Evolutionary conservation across 2,113 vertebrate genomes (phyloP), one percentile per base, ranked within the genome.

Genomic region (Clinocottus analis): DNA sequence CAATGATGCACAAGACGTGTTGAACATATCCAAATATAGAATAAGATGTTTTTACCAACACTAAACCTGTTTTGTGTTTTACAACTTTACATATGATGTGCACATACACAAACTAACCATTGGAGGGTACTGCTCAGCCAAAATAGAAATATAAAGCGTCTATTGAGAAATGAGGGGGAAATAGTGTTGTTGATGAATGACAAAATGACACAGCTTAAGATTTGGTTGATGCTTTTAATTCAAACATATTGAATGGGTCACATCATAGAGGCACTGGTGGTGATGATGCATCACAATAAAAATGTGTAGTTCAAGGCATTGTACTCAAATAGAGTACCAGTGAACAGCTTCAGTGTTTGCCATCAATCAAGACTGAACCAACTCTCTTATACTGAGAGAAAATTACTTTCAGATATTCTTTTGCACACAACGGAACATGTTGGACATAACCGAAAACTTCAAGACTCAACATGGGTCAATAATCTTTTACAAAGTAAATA

Each of bases 241-340:
- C 1, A 75, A 23, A 27, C 12, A 71, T 11, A 77, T 75, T 75
- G 64, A 77, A 74, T 8, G 4, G 3, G 8, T 79, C 63, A 70
- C 39, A 69, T 76, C 5, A 58, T 23, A 41, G 59, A 72, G 58
- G 33, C 51, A 59, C 0, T 3, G 63, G 1, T 74, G 25, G 79
- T 82, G 71, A 89, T 84, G 79, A 89, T 56, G 12, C 87, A 89
- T 83, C 19, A 81, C 75, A 79, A 1, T 3, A n/a, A 61, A 72
- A n/a, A 14, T 6, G 41, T 66, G 13, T 47, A 64, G 25, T 41
- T 3, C 25, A 83, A 80, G 27, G 75, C 37, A 68, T 3, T 39
- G 14, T 7, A 66, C 72, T 85, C 73, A 78, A 41, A 53, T 12
- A 37, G 72, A 84, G 58, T 73, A 33, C 5, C 1, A 87, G 29